These are phyloP conservation scores for Bursaphelenchus okinawaensis DNA, from an alignment of 2,888 invertebrate species.

Conservation along the genomic window DNA sequence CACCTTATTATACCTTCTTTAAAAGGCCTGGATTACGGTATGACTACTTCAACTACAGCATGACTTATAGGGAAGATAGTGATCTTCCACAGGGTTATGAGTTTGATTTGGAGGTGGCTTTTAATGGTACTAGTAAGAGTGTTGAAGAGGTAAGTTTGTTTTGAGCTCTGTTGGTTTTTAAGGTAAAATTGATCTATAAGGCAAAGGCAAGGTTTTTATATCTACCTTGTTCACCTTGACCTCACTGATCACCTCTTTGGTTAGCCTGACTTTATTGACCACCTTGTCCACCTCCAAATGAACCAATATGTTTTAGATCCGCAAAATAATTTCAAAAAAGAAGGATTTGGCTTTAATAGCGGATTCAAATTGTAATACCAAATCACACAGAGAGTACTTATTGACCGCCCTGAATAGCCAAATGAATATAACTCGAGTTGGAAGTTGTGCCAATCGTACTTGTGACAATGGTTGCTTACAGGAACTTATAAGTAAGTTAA, in stretches of 20 bases:
- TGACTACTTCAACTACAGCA: constrained; percentile 18
- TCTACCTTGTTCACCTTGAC: neutral
- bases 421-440: constrained; percentile 17
- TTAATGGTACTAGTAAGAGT: too few species aligned
- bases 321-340: neutral
- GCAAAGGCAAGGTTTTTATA: too few species aligned
- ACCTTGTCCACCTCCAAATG: too few species aligned
- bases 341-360: neutral
- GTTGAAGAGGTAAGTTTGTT: too few species aligned
- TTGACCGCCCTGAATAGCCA: constrained; percentile 23
- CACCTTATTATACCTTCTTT: neutral
- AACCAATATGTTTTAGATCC: too few species aligned
- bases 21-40: neutral
- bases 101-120: neutral
- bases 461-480: constrained; percentile 6
- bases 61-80: constrained; percentile 16
- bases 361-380: constrained; percentile 38
- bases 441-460: constrained; percentile 1
- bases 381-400: constrained; percentile 34
- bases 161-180: too few species aligned
- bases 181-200: too few species aligned
- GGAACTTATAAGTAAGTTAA: constrained; percentile 17
- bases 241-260: neutral
- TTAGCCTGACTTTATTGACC: neutral
- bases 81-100: neutral